phyloP scores from a whole-genome alignment of 2,888 invertebrate species.

The Trichacis sp. region DNA sequence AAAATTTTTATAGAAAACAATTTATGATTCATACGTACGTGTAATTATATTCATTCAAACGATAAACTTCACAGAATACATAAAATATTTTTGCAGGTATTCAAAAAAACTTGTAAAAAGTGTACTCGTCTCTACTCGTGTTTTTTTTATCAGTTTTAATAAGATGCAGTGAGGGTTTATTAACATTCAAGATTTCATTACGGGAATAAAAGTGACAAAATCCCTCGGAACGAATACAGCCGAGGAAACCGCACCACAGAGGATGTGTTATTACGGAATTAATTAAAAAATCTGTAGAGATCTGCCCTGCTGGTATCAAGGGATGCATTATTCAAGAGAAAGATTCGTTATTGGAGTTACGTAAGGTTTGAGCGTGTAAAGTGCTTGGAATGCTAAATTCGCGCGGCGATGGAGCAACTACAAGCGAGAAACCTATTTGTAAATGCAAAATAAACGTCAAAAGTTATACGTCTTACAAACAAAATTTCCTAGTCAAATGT shows the following conservation, averaged over 20 bases:
- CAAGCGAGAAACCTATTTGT: conserved; percentile 1
- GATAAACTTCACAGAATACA: too few species aligned
- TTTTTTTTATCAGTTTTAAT: too few species aligned
- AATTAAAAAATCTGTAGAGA: conserved; percentile 8
- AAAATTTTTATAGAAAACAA: too few species aligned
- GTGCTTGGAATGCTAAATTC: conserved; percentile 8
- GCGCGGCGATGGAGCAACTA: background rate
- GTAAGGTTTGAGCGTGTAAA: conserved; percentile 9
- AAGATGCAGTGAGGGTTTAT: background rate
- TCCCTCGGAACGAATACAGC: background rate
- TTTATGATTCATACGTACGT: too few species aligned
- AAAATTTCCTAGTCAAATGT: too few species aligned
- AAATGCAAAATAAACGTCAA: conserved; percentile 6
- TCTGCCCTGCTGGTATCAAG: background rate
- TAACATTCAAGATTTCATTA: background rate
- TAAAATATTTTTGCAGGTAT: too few species aligned
- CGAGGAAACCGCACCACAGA: background rate
- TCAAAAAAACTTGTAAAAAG: too few species aligned
- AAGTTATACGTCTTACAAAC: too few species aligned
- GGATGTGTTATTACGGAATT: background rate
- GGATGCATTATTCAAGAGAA: conserved; percentile 9
- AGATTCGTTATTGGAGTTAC: conserved; percentile 9
- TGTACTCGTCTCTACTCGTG: too few species aligned
- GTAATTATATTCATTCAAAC: too few species aligned
- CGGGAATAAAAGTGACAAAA: background rate